These are phyloP conservation scores for Arge pagana DNA, from an alignment of 2,888 invertebrate genomes.

Conservation along the genomic window DNA sequence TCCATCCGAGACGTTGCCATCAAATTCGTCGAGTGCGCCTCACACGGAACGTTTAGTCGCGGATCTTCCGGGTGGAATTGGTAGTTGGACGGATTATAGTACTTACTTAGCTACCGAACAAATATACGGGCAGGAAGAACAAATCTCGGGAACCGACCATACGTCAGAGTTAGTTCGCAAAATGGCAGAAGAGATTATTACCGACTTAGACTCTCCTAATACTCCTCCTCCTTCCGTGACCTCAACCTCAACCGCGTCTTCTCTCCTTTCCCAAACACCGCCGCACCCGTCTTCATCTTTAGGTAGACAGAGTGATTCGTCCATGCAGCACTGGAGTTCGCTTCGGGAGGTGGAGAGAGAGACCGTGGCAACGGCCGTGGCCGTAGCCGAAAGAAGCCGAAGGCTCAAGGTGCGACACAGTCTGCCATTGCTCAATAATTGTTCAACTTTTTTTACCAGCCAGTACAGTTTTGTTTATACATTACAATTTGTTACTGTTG, in stretches of 20 bases:
- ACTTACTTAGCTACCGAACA: conserved; percentile 73
- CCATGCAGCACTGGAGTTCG: conserved; percentile 42
- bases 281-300: conserved; percentile 39
- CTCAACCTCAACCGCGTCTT: conserved; percentile 12
- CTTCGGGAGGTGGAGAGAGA: conserved; percentile 44
- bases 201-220: conserved; percentile 28
- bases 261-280: conserved; percentile 11
- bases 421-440: conserved; percentile 43
- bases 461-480: conserved; percentile 29
- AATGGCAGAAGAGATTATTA: conserved; percentile 36
- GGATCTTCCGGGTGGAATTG: conserved; percentile 79
- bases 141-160: conserved; percentile 30
- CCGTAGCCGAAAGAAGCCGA: conserved; percentile 44
- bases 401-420: conserved; percentile 54
- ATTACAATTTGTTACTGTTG: conserved; percentile 30
- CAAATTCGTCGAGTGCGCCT: conserved; percentile 43
- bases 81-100: conserved; percentile 81
- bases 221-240: conserved; percentile 14
- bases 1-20: conserved; percentile 30
- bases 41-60: conserved; percentile 70
- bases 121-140: conserved; percentile 38
- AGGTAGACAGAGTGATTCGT: conserved; percentile 49
- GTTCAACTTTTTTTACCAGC: conserved; percentile 5
- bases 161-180: conserved; percentile 33
- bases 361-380: conserved; percentile 39